phyloP scores from a whole-genome alignment of 2,113 vertebrate genomes.

The Peromyscus californicus region DNA sequence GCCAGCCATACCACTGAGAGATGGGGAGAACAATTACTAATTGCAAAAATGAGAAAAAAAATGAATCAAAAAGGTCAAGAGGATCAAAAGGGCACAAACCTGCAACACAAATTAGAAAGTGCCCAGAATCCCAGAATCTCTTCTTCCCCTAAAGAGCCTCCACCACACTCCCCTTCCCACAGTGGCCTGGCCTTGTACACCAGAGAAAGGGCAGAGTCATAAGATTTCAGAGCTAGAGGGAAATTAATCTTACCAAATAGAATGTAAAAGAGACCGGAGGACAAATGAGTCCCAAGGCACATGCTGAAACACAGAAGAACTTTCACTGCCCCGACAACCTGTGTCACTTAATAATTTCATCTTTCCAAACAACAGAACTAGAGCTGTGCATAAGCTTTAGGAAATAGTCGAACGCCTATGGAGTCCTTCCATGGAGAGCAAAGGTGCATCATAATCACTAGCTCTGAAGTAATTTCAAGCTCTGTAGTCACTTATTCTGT shows the following conservation, averaged over 20 bases:
- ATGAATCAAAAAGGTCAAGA: constrained; percentile 22
- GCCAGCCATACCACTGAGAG: not conserved
- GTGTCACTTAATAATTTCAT: constrained; percentile 28
- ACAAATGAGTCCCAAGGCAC: not conserved
- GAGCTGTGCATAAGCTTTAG: not conserved
- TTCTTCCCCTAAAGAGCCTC: not conserved
- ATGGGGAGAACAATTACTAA: not conserved
- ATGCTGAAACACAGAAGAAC: not conserved
- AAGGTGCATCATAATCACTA: not conserved
- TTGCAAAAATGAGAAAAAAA: constrained; percentile 42
- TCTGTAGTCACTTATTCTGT: not conserved
- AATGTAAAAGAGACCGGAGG: not conserved
- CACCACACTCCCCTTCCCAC: not conserved
- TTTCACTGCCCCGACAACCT: not conserved
- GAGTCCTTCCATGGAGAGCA: not conserved
- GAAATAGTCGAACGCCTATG: not conserved
- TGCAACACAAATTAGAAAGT: not conserved
- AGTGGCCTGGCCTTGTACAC: not conserved
- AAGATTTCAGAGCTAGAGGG: not conserved
- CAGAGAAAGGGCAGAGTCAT: not conserved
- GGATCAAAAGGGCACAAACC: not conserved
- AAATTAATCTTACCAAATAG: constrained; percentile 29
- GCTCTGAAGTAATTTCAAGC: not conserved
- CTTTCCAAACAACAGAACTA: constrained; percentile 43
- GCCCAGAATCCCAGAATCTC: not conserved